Base-by-base conservation (phyloP, 2,888 invertebrate genomes). In the Dasypolia templi region DNA sequence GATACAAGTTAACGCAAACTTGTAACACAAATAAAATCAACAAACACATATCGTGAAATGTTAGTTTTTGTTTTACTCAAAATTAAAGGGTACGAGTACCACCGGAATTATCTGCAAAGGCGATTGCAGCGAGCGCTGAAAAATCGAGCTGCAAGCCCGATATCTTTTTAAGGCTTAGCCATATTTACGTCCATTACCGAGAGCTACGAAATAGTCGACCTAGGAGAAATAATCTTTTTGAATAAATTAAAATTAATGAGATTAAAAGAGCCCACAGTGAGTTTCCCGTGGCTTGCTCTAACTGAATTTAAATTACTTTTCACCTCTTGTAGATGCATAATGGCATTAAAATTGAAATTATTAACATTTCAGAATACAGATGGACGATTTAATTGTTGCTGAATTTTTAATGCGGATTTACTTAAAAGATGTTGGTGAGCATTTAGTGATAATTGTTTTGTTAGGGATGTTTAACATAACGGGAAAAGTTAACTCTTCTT, bases 201-300 rank as follows among this genome's bases (percentile, higher is more conserved):
- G 71, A 83, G 86, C 84, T 79, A 84, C 85, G 85, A 89, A 94
- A 92, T 91, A 93, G 92, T 89, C 89, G 92, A 86, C 91, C 89
- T 86, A 90, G 91, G 87, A 89, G 93, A 94, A 94, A 93, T 94
- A 95, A 95, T 95, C 94, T 91, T 86, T 89, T 89, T 85, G 95
- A 95, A 95, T 95, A 96, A 94, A 95, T 96, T 96, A 94, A 95
- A 95, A 95, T 94, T 94, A 95, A 95, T 95, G 92, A 95, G 95
- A 95, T 95, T 95, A 94, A 93, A 93, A 93, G 91, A 92, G 92
- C 90, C 91, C 91, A 90, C 89, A 89, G 91, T 89, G 90, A 85
- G 90, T 90, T 89, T 89, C 87, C 90, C 85, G 87, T 89, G 90
- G 90, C 87, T 88, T 86, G 90, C 91, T 92, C 89, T 92, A 92